Percentiles rank a stretch among this genome's conserved stretches.
These are phyloP conservation scores for Xiphorhynchus erythropygius DNA, from an alignment of 2,797 vertebrate genomes.

Conservation along the genomic window DNA sequence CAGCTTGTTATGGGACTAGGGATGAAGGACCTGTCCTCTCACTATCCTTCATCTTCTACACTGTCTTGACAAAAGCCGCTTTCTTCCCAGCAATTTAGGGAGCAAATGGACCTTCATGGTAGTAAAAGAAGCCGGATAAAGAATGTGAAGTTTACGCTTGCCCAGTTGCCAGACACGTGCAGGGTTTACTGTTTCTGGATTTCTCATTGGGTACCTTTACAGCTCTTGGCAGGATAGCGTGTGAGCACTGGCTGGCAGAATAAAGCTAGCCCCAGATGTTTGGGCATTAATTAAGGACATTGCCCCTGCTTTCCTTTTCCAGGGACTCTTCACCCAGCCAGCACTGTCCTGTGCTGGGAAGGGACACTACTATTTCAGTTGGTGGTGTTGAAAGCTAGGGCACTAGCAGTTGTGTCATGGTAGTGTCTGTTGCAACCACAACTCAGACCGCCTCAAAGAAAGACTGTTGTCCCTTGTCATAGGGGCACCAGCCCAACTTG, in stretches of 20 bases:
- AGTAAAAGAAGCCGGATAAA: neutral
- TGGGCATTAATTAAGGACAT: neutral
- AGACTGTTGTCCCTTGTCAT: neutral
- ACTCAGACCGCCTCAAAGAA: fast-evolving
- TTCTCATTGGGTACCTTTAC: fast-evolving
- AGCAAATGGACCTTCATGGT: neutral
- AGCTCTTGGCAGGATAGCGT: neutral
- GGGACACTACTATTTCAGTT: neutral
- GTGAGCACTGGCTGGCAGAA: neutral
- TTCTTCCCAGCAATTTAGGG: neutral
- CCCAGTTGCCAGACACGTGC: neutral
- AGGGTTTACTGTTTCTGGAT: neutral
- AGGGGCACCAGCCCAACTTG: neutral
- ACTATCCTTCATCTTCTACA: neutral
- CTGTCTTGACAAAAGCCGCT: neutral
- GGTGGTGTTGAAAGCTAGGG: neutral
- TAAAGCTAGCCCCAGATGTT: neutral
- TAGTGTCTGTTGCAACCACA: neutral
- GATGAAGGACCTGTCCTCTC: neutral
- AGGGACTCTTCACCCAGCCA: neutral
- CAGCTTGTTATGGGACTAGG: neutral
- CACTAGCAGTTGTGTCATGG: fast-evolving
- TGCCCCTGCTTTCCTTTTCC: neutral
- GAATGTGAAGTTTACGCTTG: neutral
- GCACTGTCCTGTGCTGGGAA: neutral